Conservation (phyloP, 2,113 vertebrate genomes). For the Otolemur garnettii region DNA sequence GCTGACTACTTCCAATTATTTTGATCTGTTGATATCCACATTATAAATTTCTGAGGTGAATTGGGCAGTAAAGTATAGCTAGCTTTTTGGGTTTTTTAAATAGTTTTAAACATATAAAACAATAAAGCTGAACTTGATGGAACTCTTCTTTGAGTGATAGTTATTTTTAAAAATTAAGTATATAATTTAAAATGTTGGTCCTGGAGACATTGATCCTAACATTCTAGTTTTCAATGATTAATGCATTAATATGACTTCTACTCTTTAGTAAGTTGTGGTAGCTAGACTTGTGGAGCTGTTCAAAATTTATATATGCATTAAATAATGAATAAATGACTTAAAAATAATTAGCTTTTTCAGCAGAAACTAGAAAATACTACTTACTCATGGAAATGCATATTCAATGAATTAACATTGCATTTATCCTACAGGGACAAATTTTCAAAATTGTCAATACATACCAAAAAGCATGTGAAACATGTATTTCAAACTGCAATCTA, state of each 20-base stretch:
- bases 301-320: not conserved
- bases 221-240: slow-evolving; percentile 28
- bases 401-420: not conserved
- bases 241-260: not conserved
- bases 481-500: not conserved
- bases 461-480: not conserved
- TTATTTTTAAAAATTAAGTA: not conserved
- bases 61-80: not conserved
- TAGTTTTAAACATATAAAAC: not conserved
- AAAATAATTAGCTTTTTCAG: not conserved
- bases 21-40: not conserved
- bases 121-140: not conserved
- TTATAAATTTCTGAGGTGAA: not conserved
- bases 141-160: not conserved
- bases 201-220: not conserved
- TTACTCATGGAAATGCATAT: not conserved
- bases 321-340: not conserved
- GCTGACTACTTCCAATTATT: not conserved
- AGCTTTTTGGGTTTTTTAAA: not conserved
- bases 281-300: not conserved
- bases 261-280: not conserved
- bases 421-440: not conserved
- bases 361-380: slow-evolving; percentile 13
- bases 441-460: not conserved
- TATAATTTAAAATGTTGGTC: too few species aligned